phyloP scores from a whole-genome alignment of 2,888 invertebrate species.

The Reticulitermes lucifugus region DNA sequence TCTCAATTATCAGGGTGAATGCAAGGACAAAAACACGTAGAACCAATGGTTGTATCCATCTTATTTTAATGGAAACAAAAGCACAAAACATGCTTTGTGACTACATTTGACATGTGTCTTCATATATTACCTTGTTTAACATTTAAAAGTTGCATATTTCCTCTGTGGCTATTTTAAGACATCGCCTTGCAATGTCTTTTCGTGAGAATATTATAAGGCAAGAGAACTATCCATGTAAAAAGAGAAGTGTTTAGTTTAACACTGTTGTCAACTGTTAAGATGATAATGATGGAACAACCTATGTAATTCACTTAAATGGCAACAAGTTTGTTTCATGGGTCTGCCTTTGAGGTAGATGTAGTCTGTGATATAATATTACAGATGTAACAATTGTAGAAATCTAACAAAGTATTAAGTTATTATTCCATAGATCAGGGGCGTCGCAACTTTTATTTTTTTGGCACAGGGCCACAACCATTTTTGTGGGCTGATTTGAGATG shows the following conservation, averaged over 20 bases:
- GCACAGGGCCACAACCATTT: too few relatives aligned
- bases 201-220: not conserved
- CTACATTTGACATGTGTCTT: too few relatives aligned
- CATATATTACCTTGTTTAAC: not conserved
- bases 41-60: not conserved
- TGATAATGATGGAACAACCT: too few relatives aligned
- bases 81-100: not conserved
- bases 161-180: not conserved
- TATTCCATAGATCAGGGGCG: not conserved
- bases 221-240: not conserved
- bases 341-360: conserved; percentile 44
- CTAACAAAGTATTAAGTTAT: conserved; percentile 8
- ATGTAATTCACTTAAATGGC: not conserved
- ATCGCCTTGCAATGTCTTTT: not conserved
- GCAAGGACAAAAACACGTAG: too few relatives aligned
- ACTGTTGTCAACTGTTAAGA: too few relatives aligned
- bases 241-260: not conserved
- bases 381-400: conserved; percentile 24
- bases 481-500: too few relatives aligned
- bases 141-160: not conserved
- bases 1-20: too few relatives aligned
- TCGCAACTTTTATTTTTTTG: too few relatives aligned
- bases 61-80: not conserved
- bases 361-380: conserved; percentile 46
- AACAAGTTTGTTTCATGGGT: conserved; percentile 18